A percentile compares a stretch with the other conserved stretches of the same genome.
Evolutionary conservation across 2,888 invertebrate species (phyloP).

Genomic region (Phoenoteleia sp.): DNA sequence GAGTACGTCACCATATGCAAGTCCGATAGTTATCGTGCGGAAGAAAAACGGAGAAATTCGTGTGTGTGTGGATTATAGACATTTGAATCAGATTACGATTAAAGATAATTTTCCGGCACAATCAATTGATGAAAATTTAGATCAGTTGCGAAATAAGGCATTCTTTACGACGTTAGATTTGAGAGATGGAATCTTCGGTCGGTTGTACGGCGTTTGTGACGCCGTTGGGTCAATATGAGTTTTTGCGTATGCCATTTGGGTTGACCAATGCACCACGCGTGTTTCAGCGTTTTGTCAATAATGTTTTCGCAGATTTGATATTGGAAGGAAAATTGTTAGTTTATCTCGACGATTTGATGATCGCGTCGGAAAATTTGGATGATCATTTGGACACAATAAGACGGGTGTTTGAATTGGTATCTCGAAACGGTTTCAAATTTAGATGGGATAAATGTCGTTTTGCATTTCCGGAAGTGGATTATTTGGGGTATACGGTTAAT

Average conservation of each 20-base stretch:
- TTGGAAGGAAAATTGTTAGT: not conserved
- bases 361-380: not conserved
- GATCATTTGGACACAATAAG: not conserved
- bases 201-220: not conserved
- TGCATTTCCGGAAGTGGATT: not conserved
- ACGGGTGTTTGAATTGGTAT: not conserved
- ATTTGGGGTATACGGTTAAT: slow-evolving; percentile 13
- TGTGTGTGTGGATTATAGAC: not conserved
- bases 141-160: not conserved
- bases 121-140: not conserved
- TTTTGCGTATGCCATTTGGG: slow-evolving; percentile 9
- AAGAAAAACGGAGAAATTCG: not conserved
- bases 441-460: slow-evolving; percentile 7
- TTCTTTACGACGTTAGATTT: not conserved
- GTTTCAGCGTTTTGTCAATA: not conserved
- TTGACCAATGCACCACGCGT: not conserved
- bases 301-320: not conserved
- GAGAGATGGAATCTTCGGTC: not conserved
- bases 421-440: not conserved
- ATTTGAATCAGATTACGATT: not conserved
- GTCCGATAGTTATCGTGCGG: not conserved
- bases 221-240: not conserved
- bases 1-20: slow-evolving; percentile 1
- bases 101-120: not conserved
- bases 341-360: slow-evolving; percentile 11